Conservation (phyloP, 2,888 invertebrate species). For the Reticulitermes lucifugus region DNA sequence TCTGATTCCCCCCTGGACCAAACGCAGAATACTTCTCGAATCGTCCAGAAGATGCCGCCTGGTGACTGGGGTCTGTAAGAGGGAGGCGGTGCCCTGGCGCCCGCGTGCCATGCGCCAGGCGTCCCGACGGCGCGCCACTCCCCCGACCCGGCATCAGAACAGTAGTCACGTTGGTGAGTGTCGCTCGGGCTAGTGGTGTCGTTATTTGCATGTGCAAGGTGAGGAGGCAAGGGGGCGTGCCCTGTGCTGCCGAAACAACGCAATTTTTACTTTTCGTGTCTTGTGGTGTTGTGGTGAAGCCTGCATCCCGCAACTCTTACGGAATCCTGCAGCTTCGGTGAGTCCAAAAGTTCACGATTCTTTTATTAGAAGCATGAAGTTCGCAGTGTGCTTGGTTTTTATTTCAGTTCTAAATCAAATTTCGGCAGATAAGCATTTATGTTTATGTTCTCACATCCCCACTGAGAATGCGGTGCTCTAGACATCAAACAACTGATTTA, state of each 20-base stretch:
- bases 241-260: not conserved
- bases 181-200: not conserved
- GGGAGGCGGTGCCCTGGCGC: conserved; percentile 42
- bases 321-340: conserved; percentile 23
- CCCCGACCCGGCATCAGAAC: not conserved
- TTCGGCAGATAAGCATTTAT: too few species aligned
- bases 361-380: not conserved
- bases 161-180: conserved; percentile 21
- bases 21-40: conserved; percentile 44
- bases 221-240: not conserved
- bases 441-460: too few species aligned
- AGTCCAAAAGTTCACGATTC: not conserved
- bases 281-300: conserved; percentile 26
- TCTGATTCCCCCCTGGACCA: conserved; percentile 12
- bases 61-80: conserved; percentile 39
- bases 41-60: conserved; percentile 51
- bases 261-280: conserved; percentile 14
- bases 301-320: not conserved
- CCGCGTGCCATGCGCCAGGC: conserved; percentile 35
- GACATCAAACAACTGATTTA: too few species aligned
- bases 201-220: conserved; percentile 1
- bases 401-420: too few species aligned
- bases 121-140: not conserved
- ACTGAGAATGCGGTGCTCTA: too few species aligned
- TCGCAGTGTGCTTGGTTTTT: not conserved